Evolutionary conservation across 2,888 invertebrate species (phyloP), one percentile per base, ranked within the genome.

Genomic region (Hemistola chrysoprasaria): DNA sequence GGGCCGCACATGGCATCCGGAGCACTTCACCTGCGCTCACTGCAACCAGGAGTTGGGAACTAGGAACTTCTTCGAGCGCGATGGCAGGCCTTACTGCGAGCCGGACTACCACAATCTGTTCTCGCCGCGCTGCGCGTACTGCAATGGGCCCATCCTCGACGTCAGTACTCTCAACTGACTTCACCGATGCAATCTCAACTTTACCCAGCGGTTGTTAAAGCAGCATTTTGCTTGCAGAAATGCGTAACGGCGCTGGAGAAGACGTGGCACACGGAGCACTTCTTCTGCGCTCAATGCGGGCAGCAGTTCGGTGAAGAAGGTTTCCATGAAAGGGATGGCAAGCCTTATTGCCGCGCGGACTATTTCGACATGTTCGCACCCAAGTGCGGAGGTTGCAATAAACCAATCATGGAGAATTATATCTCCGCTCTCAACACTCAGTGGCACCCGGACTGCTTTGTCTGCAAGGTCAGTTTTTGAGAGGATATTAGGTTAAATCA

Each of bases 381-480:
- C 1, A 98, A 98, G 77, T 99, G 99, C 86, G 97, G 97, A 34
- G 98, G 98, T 25, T 99, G 99, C 91, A 94, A 92, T 69, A 93
- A 96, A 36, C 96, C 98, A 54, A 99, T 99, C 69, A 97, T 97
- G 94, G 97, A 98, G 87, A 98, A 98, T 84, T 99, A 98, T 82
- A 98, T 99, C 78, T 98, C 98, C 20, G 99, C 98, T 34, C 92
- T 99, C 58, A 97, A 97, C 87, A 95, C 96, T 54, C 98, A 99
- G 82, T 99, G 99, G 98, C 99, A 99, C 86, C 95, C 98, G 6
- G 97, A 98, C 75, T 99, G 99, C 88, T 99, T 99, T 90, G 97
- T 98, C 56, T 99, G 99, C 92, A 94, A 97, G 95, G 98, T 99
- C 92, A 91, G 96, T 84, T 81, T 72, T 1, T 10, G n/a, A 45